phyloP scores from a whole-genome alignment of 2,888 invertebrate species.

The Notocelia uddmanniana region DNA sequence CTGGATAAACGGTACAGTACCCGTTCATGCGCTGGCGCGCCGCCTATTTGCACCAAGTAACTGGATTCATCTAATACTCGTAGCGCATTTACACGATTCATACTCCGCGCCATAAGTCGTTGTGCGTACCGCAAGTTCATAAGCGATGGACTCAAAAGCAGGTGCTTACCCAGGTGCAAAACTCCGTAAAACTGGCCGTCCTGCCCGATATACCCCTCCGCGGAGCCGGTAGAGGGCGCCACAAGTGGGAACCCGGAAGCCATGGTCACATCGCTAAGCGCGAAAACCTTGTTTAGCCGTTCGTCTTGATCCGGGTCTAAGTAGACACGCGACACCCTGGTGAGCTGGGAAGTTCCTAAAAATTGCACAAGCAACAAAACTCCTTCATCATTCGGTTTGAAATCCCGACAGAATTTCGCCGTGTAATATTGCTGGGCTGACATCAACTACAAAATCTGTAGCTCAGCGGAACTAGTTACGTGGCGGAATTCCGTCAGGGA shows the following conservation, averaged over 20 bases:
- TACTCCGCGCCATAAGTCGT: too few species aligned
- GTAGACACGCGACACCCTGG: conserved; percentile 60
- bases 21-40: too few species aligned
- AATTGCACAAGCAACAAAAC: conserved; percentile 7
- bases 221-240: conserved; percentile 69
- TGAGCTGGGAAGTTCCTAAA: conserved; percentile 61
- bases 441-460: background rate
- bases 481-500: too few species aligned
- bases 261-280: conserved; percentile 66
- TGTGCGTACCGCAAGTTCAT: background rate
- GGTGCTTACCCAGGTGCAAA: conserved; percentile 66
- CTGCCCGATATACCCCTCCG: conserved; percentile 78
- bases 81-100: too few species aligned
- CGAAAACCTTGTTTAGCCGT: conserved; percentile 47
- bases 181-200: conserved; percentile 78
- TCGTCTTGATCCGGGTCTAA: conserved; percentile 64
- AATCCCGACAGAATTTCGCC: background rate
- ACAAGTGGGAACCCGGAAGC: conserved; percentile 71
- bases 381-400: background rate
- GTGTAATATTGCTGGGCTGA: too few species aligned
- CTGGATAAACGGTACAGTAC: too few species aligned
- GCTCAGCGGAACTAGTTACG: too few species aligned
- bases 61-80: too few species aligned
- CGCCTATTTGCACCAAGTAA: too few species aligned
- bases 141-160: background rate